Base-by-base conservation (phyloP, 2,888 invertebrate species). In the Chironomus riparius region DNA sequence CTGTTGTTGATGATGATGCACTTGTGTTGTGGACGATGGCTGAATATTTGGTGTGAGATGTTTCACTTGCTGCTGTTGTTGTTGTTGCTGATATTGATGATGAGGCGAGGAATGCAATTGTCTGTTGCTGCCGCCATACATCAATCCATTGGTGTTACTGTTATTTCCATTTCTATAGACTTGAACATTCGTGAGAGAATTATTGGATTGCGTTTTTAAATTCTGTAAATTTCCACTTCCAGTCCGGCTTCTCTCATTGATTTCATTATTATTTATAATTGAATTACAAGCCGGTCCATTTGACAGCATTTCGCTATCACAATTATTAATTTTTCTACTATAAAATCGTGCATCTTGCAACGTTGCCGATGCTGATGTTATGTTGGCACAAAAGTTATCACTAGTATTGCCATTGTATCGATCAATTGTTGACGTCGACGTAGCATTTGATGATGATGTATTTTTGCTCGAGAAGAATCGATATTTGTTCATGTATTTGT, bases 391-490 rank as follows among this genome's bases (percentile, higher is more conserved):
- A 47, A 69, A 76, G 21, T 76, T 56, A 47, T 69, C 68, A 18
- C 76, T 76, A 10, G 68, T 69, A 56, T 76, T 76, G 48, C 76
- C 76, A 56, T 76, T 76, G 48, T 69, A 76, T n/a, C 69, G 76
- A 76, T 76, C 76, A 15, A 76, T 69, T 13, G 15, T 48, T 7
- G 22, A 12, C 13, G 47, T 69, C n/a, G 28, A 47, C 24, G 74
- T 38, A 38, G 38, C 38, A 38, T 38, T 38, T 38, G 38, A 38
- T 38, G 28, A 28, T 28, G 56, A 47, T 38, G 48, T 68, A 47
- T 47, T 68, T 74, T 74, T 74, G 13, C 56, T 56, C 68, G 68
- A 65, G n/a, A 65, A 68, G 74, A 68, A 76, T 76, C 68, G 76
- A 74, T 74, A 74, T 62, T 74, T 74, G 65, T 24, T 68, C 65